Conservation (phyloP, 92 coral and sea anemone genomes). For the Phymanthus crucifer region DNA sequence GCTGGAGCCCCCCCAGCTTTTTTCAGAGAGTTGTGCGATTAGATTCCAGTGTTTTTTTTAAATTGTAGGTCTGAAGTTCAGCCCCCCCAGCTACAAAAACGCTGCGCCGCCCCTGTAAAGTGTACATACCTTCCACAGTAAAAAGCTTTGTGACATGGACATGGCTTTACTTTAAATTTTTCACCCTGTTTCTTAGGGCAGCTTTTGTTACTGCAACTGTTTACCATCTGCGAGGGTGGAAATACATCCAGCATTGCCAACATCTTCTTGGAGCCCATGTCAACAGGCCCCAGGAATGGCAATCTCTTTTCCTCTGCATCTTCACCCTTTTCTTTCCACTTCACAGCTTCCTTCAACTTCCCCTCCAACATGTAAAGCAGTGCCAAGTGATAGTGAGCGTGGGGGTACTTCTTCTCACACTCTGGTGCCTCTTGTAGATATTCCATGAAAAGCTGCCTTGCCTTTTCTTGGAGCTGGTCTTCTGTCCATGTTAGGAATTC, state of each 20-base stretch:
- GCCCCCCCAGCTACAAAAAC: too few relatives aligned
- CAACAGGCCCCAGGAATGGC: conserved; percentile 56
- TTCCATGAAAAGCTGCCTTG: conserved; percentile 36
- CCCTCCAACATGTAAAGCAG: neutral
- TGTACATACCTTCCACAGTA: conserved; percentile 56
- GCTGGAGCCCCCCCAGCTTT: too few relatives aligned
- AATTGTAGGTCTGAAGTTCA: too few relatives aligned
- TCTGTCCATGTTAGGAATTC: conserved; percentile 14
- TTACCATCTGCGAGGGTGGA: neutral
- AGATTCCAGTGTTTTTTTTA: too few relatives aligned
- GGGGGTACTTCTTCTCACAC: conserved; percentile 72
- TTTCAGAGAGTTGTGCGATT: too few relatives aligned
- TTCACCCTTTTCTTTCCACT: conserved; percentile 61
- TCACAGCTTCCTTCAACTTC: conserved; percentile 23
- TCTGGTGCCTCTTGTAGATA: conserved; percentile 63
- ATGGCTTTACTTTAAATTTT: conserved; percentile 9
- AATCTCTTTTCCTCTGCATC: conserved; percentile 72
- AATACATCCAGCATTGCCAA: conserved; percentile 18
- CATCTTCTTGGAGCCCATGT: conserved; percentile 15
- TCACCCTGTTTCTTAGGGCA: conserved; percentile 39
- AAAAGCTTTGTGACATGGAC: conserved; percentile 38
- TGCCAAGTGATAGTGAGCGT: conserved; percentile 69
- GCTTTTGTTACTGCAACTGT: conserved; percentile 44
- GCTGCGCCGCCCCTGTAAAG: too few relatives aligned
- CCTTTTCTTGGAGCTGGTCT: conserved; percentile 21